These are phyloP conservation scores for Sylvicola fuscatus DNA, from an alignment of 2,888 invertebrate species.

Conservation along the genomic window DNA sequence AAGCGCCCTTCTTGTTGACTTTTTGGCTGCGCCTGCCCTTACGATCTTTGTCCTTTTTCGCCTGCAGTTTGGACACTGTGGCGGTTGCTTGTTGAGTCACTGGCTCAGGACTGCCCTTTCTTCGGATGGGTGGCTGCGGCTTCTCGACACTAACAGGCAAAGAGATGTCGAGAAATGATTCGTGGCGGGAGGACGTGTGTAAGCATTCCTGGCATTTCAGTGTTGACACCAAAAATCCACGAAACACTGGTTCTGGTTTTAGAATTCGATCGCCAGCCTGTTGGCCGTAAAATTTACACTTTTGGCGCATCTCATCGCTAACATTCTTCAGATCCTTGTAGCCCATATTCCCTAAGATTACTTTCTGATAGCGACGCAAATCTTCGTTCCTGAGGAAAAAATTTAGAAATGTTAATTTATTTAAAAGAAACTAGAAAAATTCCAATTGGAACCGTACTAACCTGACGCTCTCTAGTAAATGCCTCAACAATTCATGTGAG, in stretches of 20 bases:
- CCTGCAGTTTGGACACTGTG: constrained; percentile 32
- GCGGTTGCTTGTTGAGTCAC: constrained; percentile 6
- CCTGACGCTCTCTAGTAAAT: constrained; percentile 73
- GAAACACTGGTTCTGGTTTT: constrained; percentile 72
- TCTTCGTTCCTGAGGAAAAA: constrained; percentile 35
- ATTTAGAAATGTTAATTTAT: neutral
- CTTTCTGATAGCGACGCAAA: constrained; percentile 57
- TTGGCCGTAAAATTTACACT: constrained; percentile 65
- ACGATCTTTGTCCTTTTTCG: constrained; percentile 34
- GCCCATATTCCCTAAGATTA: constrained; percentile 59
- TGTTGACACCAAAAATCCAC: constrained; percentile 79
- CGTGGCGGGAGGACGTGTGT: constrained; percentile 68
- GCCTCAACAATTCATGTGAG: constrained; percentile 82
- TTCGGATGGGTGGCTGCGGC: constrained; percentile 45
- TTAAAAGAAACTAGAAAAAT: neutral
- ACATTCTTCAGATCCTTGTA: constrained; percentile 50
- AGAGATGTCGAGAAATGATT: constrained; percentile 88
- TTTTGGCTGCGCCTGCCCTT: constrained; percentile 24
- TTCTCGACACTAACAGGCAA: constrained; percentile 65
- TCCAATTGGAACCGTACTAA: constrained; percentile 13
- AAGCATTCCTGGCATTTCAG: constrained; percentile 77
- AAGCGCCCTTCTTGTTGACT: constrained; percentile 15
- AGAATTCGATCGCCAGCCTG: constrained; percentile 58
- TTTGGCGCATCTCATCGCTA: constrained; percentile 47
- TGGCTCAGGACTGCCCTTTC: constrained; percentile 23